Percentiles rank a stretch among this genome's conserved stretches.
Conservation (phyloP, 2,797 vertebrate species). For the Sus cebifrons region DNA sequence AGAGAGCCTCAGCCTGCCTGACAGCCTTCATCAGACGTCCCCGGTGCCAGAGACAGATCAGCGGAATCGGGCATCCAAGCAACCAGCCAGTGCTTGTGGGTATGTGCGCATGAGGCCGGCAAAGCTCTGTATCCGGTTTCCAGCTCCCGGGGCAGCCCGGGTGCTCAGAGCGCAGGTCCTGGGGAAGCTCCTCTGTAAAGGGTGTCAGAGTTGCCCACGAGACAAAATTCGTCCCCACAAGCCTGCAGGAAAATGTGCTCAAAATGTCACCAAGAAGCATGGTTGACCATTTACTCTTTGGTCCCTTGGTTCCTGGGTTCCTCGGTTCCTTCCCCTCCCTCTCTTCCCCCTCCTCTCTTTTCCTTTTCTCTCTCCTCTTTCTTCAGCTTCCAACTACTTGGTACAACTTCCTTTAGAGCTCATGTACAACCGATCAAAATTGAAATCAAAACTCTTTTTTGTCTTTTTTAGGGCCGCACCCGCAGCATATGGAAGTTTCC, state of each 20-base stretch:
- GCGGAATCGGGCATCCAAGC: constrained; percentile 86
- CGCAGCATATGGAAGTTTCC: too few species aligned
- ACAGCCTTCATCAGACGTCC: constrained; percentile 84
- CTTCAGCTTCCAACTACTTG: neutral
- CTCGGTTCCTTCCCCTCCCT: neutral
- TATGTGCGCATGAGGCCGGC: rapidly evolving
- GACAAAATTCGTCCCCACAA: neutral
- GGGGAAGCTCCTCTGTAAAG: neutral
- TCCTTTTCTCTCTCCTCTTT: neutral
- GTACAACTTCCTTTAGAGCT: neutral
- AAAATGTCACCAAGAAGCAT: neutral
- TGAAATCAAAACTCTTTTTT: neutral
- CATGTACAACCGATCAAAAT: neutral
- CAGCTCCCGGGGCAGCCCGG: neutral
- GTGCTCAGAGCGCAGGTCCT: neutral
- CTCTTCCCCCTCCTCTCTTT: too few species aligned
- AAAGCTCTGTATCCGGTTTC: neutral
- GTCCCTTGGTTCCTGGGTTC: too few species aligned
- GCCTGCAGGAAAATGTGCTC: neutral
- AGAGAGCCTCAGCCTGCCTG: constrained; percentile 82
- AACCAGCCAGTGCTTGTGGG: constrained; percentile 88
- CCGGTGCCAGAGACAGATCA: constrained; percentile 90
- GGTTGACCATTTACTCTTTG: rapidly evolving
- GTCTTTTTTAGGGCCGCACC: too few species aligned
- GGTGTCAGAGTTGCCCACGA: neutral